A percentile compares a stretch with the other conserved stretches of the same genome.
Evolutionary conservation across 2,888 invertebrate species (phyloP).

Genomic region (Cephus runcator): DNA sequence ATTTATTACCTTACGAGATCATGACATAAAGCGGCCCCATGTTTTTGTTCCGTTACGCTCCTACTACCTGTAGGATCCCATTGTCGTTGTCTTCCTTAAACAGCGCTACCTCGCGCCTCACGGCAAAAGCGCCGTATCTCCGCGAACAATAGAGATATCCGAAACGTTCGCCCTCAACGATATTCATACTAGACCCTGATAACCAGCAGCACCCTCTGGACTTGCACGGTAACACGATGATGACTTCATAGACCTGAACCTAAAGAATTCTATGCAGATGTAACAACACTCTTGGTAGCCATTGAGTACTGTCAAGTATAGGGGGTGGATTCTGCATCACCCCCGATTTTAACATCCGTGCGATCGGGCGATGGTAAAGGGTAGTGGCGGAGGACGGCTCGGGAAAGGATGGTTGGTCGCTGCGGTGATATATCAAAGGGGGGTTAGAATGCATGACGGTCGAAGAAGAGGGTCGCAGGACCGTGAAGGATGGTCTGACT

Average conservation of each 20-base stretch:
- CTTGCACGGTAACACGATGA: neutral
- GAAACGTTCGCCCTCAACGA: neutral
- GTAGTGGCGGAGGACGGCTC: neutral
- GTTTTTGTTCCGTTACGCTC: conserved; percentile 1
- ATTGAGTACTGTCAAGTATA: neutral
- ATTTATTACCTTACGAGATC: conserved; percentile 56
- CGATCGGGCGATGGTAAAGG: neutral
- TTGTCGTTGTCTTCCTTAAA: neutral
- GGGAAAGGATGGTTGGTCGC: conserved; percentile 12
- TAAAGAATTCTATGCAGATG: neutral
- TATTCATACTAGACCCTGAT: neutral
- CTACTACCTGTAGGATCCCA: conserved; percentile 18
- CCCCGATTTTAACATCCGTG: neutral
- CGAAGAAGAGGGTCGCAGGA: conserved; percentile 23
- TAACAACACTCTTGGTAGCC: neutral
- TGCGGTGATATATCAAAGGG: conserved; percentile 52
- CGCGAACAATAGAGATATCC: neutral
- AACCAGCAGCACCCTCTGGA: neutral
- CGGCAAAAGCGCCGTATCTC: neutral
- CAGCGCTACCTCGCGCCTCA: neutral
- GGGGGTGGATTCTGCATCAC: neutral
- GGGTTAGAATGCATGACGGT: conserved; percentile 43
- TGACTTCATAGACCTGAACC: neutral
- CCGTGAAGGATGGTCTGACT: conserved; percentile 12
- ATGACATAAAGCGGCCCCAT: conserved; percentile 35